phyloP scores from a whole-genome alignment of 2,113 vertebrate genomes.

The Phaethornis superciliosus region DNA sequence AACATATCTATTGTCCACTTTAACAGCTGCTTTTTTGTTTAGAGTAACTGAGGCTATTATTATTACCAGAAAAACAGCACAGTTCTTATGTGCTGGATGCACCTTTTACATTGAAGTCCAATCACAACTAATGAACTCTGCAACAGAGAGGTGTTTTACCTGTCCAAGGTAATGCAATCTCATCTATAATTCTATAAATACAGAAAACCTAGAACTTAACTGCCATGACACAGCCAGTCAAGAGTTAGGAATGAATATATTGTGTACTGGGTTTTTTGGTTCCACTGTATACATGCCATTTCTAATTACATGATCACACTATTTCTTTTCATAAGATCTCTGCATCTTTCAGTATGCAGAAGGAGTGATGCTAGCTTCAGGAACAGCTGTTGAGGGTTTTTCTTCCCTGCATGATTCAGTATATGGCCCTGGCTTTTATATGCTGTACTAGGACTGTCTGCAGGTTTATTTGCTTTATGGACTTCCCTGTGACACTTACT shows the following conservation, averaged over 20 bases:
- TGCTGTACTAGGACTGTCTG: background rate
- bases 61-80: background rate
- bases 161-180: background rate
- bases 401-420: background rate
- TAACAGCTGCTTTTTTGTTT: background rate
- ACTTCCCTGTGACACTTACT: background rate
- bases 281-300: background rate
- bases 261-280: background rate
- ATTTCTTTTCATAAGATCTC: background rate
- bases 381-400: background rate
- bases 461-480: background rate
- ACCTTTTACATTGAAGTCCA: constrained; percentile 1
- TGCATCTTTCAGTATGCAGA: background rate
- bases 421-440: background rate
- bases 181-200: background rate
- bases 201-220: background rate
- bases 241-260: background rate
- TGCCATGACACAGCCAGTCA: background rate
- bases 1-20: background rate
- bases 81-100: background rate
- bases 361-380: background rate
- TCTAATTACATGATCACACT: background rate
- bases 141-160: background rate
- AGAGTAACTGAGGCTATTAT: background rate
- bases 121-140: background rate